phyloP scores from a whole-genome alignment of 2,797 vertebrate species.

The Petrocephalus schoutedeni region DNA sequence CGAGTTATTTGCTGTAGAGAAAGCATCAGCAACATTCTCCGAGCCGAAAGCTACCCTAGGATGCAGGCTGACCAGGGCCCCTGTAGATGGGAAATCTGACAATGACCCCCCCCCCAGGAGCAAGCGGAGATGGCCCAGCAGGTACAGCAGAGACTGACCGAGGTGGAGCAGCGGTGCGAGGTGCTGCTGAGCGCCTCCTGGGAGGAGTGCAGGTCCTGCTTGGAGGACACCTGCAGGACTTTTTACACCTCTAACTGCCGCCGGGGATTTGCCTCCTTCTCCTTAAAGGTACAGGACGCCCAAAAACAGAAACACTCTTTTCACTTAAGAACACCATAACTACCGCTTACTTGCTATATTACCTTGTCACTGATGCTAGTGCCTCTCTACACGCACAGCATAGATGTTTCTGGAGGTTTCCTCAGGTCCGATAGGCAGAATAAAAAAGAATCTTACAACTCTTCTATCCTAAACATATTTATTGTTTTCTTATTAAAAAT shows the following conservation, averaged over 20 bases:
- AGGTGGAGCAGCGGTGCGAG: constrained; percentile 66
- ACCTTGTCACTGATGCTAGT: too few species aligned
- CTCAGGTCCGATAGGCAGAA: too few species aligned
- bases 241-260: constrained; percentile 64
- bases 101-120: constrained; percentile 54
- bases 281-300: constrained; percentile 54
- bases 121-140: constrained; percentile 65
- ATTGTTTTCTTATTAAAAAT: constrained; percentile 66
- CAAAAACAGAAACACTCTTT: too few species aligned
- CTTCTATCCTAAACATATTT: background rate
- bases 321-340: too few species aligned
- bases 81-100: background rate
- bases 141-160: constrained; percentile 67
- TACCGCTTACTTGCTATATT: too few species aligned
- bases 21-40: background rate
- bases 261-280: constrained; percentile 54
- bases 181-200: constrained; percentile 56
- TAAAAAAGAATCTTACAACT: background rate
- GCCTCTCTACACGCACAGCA: too few species aligned
- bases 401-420: too few species aligned
- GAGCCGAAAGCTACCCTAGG: background rate
- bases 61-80: background rate
- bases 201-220: constrained; percentile 67
- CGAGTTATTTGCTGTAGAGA: background rate
- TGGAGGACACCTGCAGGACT: constrained; percentile 67